Evolutionary conservation across 2,113 vertebrate species (phyloP).

Genomic region (Catharus bicknelli): DNA sequence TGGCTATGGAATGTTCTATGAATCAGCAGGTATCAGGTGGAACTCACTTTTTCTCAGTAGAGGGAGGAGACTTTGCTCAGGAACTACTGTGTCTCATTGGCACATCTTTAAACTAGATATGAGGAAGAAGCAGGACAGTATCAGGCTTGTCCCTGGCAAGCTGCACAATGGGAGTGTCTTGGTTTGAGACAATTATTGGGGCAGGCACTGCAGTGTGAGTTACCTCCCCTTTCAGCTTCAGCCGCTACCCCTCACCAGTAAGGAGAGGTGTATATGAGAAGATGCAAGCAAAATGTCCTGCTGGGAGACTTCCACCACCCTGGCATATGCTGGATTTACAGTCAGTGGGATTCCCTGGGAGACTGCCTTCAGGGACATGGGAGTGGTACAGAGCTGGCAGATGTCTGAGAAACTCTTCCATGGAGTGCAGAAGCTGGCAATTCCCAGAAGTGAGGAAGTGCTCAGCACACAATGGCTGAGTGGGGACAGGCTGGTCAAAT

Average conservation of each 20-base stretch:
- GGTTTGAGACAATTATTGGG: neutral
- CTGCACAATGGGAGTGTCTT: rapidly evolving
- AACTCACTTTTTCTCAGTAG: neutral
- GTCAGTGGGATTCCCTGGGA: neutral
- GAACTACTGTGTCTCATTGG: neutral
- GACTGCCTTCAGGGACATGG: too few relatives aligned
- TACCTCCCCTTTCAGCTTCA: neutral
- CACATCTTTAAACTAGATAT: neutral
- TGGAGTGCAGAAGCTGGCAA: rapidly evolving
- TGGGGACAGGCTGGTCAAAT: neutral
- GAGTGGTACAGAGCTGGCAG: too few relatives aligned
- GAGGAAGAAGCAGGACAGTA: neutral
- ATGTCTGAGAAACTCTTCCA: neutral
- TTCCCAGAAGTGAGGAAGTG: neutral
- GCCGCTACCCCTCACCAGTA: neutral
- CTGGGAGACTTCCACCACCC: neutral
- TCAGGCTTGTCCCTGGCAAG: neutral
- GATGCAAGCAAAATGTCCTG: neutral
- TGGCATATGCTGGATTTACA: neutral
- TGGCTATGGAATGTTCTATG: neutral
- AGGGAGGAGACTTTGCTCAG: neutral
- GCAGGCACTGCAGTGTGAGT: neutral
- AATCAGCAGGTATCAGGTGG: neutral
- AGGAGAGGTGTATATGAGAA: neutral
- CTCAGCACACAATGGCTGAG: neutral